Evolutionary conservation across 1,140 invertebrate genomes (phyloP).

Genomic region (Gonatopus flavifemur): DNA sequence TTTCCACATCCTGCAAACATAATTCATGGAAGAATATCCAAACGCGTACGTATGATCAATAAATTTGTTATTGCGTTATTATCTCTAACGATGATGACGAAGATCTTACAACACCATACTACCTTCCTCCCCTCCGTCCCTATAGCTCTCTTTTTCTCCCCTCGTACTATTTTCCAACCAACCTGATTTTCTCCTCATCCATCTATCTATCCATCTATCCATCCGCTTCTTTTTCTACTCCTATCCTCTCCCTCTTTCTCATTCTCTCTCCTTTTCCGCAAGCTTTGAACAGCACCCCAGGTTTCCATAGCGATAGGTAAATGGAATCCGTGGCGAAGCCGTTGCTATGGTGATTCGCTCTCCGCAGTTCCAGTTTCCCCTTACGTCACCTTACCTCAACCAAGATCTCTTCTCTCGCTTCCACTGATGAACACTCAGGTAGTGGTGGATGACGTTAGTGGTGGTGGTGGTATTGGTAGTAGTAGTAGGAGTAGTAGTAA

Average conservation of each 20-base stretch:
- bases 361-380: conserved; percentile 52
- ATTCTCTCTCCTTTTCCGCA: conserved; percentile 21
- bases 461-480: not conserved
- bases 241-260: conserved; percentile 23
- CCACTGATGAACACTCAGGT: too few relatives aligned
- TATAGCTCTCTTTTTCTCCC: conserved; percentile 1
- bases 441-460: too few relatives aligned
- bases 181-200: conserved; percentile 1
- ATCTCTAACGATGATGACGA: conserved; percentile 36
- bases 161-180: not conserved
- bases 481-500: too few relatives aligned
- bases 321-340: conserved; percentile 57
- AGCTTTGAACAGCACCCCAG: conserved; percentile 52
- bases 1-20: too few relatives aligned
- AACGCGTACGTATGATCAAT: conserved; percentile 31
- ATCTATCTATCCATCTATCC: not conserved
- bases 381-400: conserved; percentile 41
- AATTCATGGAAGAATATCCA: conserved; percentile 10
- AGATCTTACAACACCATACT: conserved; percentile 10
- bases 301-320: conserved; percentile 59
- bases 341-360: conserved; percentile 56
- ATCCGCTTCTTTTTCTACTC: conserved; percentile 8
- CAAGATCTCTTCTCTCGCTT: too few relatives aligned
- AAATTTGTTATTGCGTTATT: conserved; percentile 41
- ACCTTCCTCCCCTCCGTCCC: conserved; percentile 19